Evolutionary conservation across 2,797 vertebrate species (phyloP).

Genomic region (Microctenopoma stevenorrisi): DNA sequence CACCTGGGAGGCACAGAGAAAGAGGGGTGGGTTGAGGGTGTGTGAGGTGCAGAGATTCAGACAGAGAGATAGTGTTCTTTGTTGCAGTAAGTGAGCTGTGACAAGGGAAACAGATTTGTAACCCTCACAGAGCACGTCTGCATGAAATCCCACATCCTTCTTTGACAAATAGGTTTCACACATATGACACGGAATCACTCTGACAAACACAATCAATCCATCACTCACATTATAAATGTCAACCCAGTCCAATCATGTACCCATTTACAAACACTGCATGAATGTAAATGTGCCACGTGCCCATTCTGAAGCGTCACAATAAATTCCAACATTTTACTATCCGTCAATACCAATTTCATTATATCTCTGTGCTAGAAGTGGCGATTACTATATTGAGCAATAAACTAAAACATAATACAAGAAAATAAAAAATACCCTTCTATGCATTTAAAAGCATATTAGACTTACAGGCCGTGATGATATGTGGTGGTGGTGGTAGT

Average conservation of each 20-base stretch:
- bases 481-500: not conserved
- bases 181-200: conserved; percentile 23
- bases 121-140: conserved; percentile 40
- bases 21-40: conserved; percentile 3
- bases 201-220: not conserved
- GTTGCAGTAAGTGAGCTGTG: conserved; percentile 55
- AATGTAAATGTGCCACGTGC: conserved; percentile 1
- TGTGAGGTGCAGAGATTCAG: conserved; percentile 9
- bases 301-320: conserved; percentile 10
- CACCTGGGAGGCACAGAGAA: conserved; percentile 76
- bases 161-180: conserved; percentile 54
- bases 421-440: too few species aligned
- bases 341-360: not conserved
- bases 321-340: conserved; percentile 15
- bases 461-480: not conserved
- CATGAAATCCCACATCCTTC: conserved; percentile 51
- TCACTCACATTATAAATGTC: conserved; percentile 34
- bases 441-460: conserved; percentile 32
- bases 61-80: conserved; percentile 42
- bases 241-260: conserved; percentile 15
- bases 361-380: conserved; percentile 14
- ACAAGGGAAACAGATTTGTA: conserved; percentile 60
- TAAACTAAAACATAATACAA: not conserved
- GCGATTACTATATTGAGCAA: conserved; percentile 24
- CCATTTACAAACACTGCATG: conserved; percentile 33